Base-by-base conservation (phyloP, 2,797 vertebrate species). In the Mallotus villosus region DNA sequence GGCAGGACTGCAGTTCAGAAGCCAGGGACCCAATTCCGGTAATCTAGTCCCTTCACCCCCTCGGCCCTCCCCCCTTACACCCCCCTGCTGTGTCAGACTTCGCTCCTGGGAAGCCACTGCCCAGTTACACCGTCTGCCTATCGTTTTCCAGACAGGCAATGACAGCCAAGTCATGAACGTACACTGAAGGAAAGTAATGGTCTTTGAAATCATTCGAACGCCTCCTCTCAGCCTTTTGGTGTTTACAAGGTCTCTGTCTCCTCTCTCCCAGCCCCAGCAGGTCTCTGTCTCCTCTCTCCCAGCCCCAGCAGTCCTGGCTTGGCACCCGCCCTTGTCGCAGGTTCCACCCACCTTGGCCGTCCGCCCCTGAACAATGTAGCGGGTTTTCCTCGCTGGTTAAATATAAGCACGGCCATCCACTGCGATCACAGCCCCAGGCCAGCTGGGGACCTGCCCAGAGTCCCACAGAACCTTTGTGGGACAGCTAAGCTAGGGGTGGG, bases 21-120 rank as follows among this genome's bases (percentile, higher is more conserved):
- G 90, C 90, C 91, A 91, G 90, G 89, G 89, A 90, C 89, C 88
- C 90, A 86, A 90, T 92, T 92, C 91, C 90, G 88, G 89, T 91
- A 91, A 92, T 91, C 88, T 87, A 78, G 17, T 68, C 70, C 70
- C 25, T 27, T 29, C 46, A 70, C 81, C 81, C 63, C 49, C 34
- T 63, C 8, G 7, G n/a, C 53, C 27, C 8, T 6, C 65, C 17
- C 70, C 55, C 78, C 68, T 76, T 74, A 84, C 77, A 73, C 86
- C 83, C 89, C 88, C 88, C 91, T 87, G 89, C 90, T 90, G 87
- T 88, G 87, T 91, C 90, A 87, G 91, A 91, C 90, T 90, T 88
- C 85, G 81, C 79, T 82, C 84, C 85, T 81, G 74, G 27, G 84
- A 78, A 87, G 83, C 22, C 49, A 29, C 83, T 5, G 60, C 76